Evolutionary conservation across 2,888 invertebrate genomes (phyloP).

Genomic region (Caradrina kadenii): DNA sequence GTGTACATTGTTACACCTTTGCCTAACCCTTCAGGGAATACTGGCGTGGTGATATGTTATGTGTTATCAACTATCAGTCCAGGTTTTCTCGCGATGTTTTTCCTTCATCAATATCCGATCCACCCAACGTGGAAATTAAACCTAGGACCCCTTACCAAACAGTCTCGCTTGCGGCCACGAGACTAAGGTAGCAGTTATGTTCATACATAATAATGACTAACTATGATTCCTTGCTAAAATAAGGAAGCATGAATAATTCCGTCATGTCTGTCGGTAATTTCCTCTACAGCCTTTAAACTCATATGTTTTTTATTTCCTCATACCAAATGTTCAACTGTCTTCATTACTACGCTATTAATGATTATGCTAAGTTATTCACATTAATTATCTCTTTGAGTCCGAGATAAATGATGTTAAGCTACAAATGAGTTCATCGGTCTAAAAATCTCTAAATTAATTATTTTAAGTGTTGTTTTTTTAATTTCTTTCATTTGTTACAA

Average conservation of each 20-base stretch:
- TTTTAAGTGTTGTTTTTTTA: not conserved
- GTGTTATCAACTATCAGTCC: too few relatives aligned
- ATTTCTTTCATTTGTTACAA: not conserved
- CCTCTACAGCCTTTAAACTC: conserved; percentile 13
- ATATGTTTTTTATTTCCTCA: conserved; percentile 41
- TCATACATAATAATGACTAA: too few relatives aligned
- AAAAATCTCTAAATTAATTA: not conserved
- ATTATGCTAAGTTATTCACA: conserved; percentile 33
- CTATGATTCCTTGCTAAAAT: conserved; percentile 14
- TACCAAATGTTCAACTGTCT: conserved; percentile 26
- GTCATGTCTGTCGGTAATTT: conserved; percentile 26
- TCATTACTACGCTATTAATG: conserved; percentile 35
- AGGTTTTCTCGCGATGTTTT: too few relatives aligned
- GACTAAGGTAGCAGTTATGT: too few relatives aligned
- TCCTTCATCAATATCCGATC: too few relatives aligned
- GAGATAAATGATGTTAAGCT: conserved; percentile 21
- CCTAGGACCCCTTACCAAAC: too few relatives aligned
- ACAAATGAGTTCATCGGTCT: conserved; percentile 18
- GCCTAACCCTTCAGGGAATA: too few relatives aligned
- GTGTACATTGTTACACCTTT: too few relatives aligned
- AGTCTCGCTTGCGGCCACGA: too few relatives aligned
- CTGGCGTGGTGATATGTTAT: too few relatives aligned
- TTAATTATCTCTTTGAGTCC: conserved; percentile 5
- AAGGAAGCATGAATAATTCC: conserved; percentile 28
- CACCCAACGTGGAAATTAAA: too few relatives aligned